Conservation (phyloP, 2,888 invertebrate genomes). For the Eupelmus urozonus region DNA sequence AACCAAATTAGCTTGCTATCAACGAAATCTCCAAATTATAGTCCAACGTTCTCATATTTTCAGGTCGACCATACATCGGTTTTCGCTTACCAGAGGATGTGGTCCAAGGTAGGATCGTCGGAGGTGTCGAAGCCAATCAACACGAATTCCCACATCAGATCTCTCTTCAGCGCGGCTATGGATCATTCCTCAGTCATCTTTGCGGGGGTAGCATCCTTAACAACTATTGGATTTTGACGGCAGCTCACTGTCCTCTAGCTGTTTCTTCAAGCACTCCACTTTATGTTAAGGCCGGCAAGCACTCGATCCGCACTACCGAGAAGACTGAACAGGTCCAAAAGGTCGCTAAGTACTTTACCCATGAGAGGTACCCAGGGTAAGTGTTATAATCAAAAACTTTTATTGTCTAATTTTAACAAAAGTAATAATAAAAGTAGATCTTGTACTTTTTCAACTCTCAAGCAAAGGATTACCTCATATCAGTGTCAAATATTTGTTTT, state of each 20-base stretch:
- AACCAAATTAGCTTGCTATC: too few relatives aligned
- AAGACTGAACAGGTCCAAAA: background rate
- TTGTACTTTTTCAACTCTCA: too few relatives aligned
- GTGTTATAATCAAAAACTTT: too few relatives aligned
- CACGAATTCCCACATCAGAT: slow-evolving; percentile 77
- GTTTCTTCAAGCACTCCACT: slow-evolving; percentile 62
- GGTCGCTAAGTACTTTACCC: background rate
- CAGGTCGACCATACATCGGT: background rate
- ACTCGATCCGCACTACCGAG: slow-evolving; percentile 17
- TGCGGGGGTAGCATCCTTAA: slow-evolving; percentile 77
- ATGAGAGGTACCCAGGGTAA: background rate
- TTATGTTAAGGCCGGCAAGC: slow-evolving; percentile 62
- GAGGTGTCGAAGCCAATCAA: slow-evolving; percentile 69
- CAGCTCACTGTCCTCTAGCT: slow-evolving; percentile 73
- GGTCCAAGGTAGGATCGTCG: slow-evolving; percentile 58
- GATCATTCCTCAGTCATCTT: slow-evolving; percentile 50
- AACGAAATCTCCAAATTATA: too few relatives aligned
- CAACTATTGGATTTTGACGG: slow-evolving; percentile 75
- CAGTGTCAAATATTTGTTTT: too few relatives aligned
- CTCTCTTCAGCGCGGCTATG: slow-evolving; percentile 69
- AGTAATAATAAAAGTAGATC: too few relatives aligned
- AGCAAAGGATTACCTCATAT: too few relatives aligned
- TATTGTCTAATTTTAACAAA: too few relatives aligned
- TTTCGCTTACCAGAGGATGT: background rate
- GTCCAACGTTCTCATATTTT: too few relatives aligned